These are phyloP conservation scores for Drosophila guanche DNA, from an alignment of 1,140 invertebrate species.

Conservation along the genomic window DNA sequence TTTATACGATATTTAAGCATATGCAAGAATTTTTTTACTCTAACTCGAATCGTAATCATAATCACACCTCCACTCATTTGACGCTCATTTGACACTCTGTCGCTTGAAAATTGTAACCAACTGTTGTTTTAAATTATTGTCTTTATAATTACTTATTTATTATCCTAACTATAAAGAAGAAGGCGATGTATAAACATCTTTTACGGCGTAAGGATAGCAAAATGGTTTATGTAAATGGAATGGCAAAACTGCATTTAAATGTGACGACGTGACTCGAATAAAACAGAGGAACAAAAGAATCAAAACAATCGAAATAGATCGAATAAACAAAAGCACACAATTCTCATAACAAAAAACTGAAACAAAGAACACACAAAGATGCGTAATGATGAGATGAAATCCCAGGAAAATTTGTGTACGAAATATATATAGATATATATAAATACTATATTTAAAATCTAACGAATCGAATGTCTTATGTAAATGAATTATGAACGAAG, in stretches of 20 bases:
- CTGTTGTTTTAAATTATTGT: constrained; percentile 70
- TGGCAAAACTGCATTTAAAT: constrained; percentile 74
- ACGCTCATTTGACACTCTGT: constrained; percentile 59
- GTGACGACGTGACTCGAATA: constrained; percentile 74
- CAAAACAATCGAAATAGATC: constrained; percentile 31
- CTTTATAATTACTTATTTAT: constrained; percentile 78
- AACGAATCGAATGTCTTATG: constrained; percentile 70
- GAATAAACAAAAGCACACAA: constrained; percentile 47
- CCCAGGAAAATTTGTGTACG: constrained; percentile 70
- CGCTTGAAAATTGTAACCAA: constrained; percentile 61
- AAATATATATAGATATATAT: constrained; percentile 52
- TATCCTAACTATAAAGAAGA: constrained; percentile 71
- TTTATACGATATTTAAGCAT: constrained; percentile 65
- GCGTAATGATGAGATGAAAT: constrained; percentile 36
- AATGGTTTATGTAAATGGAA: constrained; percentile 61
- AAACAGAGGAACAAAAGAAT: constrained; percentile 51
- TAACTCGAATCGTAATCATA: constrained; percentile 57
- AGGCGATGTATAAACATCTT: constrained; percentile 71
- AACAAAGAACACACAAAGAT: constrained; percentile 18
- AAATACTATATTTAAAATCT: constrained; percentile 32
- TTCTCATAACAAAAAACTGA: constrained; percentile 49
- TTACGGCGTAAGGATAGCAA: constrained; percentile 68
- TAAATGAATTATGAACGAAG: constrained; percentile 73
- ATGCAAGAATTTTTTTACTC: constrained; percentile 38
- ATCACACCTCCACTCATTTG: constrained; percentile 12